These are phyloP conservation scores for Cistogaster globosa DNA, from an alignment of 2,888 invertebrate species.

Conservation along the genomic window DNA sequence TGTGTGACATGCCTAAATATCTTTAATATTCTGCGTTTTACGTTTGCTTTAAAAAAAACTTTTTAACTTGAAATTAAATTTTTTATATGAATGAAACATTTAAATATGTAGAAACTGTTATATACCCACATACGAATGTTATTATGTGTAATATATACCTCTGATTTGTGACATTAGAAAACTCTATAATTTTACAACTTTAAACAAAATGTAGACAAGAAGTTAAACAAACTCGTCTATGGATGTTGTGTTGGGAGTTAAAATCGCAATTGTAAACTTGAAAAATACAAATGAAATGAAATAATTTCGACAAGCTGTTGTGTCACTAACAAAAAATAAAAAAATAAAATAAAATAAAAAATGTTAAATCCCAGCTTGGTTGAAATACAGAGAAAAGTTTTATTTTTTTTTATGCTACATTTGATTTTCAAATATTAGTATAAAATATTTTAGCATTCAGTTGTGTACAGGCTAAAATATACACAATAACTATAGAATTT, in stretches of 20 bases:
- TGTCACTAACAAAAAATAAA: neutral
- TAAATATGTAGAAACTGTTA: too few relatives aligned
- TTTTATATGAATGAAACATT: too few relatives aligned
- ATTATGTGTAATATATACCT: too few relatives aligned
- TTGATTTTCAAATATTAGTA: slow-evolving; percentile 48
- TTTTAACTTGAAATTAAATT: too few relatives aligned
- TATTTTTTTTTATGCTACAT: slow-evolving; percentile 23
- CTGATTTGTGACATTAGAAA: too few relatives aligned
- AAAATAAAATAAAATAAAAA: neutral
- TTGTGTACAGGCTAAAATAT: neutral
- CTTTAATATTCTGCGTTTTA: too few relatives aligned
- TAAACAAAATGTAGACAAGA: too few relatives aligned
- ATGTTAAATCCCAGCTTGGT: neutral
- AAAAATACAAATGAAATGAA: neutral
- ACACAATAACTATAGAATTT: slow-evolving; percentile 30
- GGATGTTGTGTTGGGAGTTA: neutral
- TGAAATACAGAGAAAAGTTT: neutral
- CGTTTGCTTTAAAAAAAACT: too few relatives aligned
- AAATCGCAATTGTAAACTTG: neutral
- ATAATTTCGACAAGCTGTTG: slow-evolving; percentile 29
- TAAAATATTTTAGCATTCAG: slow-evolving; percentile 24
- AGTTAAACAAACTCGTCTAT: too few relatives aligned
- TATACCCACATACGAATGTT: too few relatives aligned
- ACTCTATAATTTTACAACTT: too few relatives aligned
- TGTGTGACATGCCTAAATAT: too few relatives aligned